Conservation (phyloP, 2,888 invertebrate species). For the Odontothrips loti region DNA sequence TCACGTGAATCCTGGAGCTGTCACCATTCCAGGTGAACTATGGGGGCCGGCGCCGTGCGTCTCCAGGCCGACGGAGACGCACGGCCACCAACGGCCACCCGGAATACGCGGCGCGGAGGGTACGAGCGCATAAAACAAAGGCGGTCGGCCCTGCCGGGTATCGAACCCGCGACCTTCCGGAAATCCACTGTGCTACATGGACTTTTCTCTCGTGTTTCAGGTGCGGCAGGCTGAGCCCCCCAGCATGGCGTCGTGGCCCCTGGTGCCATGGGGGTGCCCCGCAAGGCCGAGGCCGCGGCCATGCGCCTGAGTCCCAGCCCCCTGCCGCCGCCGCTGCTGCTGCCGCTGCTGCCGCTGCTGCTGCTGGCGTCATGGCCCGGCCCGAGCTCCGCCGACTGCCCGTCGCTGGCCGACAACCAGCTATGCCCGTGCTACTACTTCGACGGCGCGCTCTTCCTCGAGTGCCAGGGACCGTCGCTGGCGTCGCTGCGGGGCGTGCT, state of each 20-base stretch:
- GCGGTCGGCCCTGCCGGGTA: neutral
- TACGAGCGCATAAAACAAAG: neutral
- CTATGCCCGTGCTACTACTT: conserved; percentile 89
- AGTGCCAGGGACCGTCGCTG: conserved; percentile 79
- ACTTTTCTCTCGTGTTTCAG: conserved; percentile 5
- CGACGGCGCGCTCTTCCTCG: conserved; percentile 84
- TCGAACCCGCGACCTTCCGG: neutral
- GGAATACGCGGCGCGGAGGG: too few relatives aligned
- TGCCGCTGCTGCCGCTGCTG: conserved; percentile 2
- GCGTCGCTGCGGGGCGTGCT: conserved; percentile 68
- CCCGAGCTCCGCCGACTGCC: conserved; percentile 50
- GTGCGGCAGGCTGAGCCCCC: neutral
- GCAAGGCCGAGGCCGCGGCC: too few relatives aligned
- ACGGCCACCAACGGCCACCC: too few relatives aligned
- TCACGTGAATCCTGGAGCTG: neutral
- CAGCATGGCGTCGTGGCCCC: neutral
- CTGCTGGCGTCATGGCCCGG: neutral
- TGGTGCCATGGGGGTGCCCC: neutral
- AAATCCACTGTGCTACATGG: neutral
- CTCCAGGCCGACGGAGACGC: neutral
- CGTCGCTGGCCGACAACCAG: conserved; percentile 69
- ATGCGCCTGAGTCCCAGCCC: too few relatives aligned
- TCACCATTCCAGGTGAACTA: conserved; percentile 4
- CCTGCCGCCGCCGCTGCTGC: neutral
- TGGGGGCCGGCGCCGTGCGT: neutral